phyloP scores from a whole-genome alignment of 2,113 vertebrate species.

The Loxodonta africana region DNA sequence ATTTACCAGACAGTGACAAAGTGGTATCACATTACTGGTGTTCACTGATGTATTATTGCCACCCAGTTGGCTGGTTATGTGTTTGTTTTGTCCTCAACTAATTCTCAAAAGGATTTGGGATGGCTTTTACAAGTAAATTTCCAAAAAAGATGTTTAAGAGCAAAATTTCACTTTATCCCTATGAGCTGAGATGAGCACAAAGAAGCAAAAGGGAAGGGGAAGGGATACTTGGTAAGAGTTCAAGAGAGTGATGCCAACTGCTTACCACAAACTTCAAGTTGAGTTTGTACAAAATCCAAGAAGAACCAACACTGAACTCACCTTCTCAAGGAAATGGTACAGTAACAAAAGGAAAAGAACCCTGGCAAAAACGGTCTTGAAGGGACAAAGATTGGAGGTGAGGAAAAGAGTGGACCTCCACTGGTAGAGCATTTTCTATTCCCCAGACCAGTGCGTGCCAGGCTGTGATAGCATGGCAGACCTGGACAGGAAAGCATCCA shows the following conservation, averaged over 20 bases:
- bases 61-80: not conserved
- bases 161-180: not conserved
- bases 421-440: not conserved
- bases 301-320: not conserved
- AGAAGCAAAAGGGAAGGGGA: not conserved
- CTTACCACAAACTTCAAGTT: not conserved
- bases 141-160: not conserved
- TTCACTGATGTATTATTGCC: not conserved
- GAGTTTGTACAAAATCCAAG: not conserved
- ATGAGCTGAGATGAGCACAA: not conserved
- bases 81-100: not conserved
- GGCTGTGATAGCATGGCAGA: not conserved
- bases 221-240: not conserved
- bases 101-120: not conserved
- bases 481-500: not conserved
- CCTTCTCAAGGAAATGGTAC: not conserved
- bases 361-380: not conserved
- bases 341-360: not conserved
- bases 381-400: not conserved
- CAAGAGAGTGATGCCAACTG: not conserved
- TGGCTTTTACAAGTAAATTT: not conserved
- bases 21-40: not conserved
- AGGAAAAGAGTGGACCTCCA: not conserved
- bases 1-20: not conserved
- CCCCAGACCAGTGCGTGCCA: not conserved